These are phyloP conservation scores for Norana najaformis DNA, from an alignment of 2,888 invertebrate genomes.

Conservation along the genomic window DNA sequence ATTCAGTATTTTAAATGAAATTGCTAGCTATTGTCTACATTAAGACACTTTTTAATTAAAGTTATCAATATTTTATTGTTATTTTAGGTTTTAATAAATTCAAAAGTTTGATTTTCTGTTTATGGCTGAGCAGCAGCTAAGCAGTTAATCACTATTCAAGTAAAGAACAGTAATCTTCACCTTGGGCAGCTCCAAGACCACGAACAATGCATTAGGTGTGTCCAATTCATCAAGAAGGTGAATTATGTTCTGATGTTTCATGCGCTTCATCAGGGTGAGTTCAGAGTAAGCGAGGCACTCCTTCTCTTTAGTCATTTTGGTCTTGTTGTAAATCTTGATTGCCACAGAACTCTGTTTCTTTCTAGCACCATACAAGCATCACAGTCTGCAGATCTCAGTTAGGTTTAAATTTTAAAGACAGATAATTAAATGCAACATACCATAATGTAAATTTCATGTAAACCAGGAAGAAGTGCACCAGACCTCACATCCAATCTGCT, in stretches of 20 bases:
- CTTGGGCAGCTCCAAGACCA: constrained; percentile 92
- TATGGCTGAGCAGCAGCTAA: too few relatives aligned
- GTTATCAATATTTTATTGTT: background rate
- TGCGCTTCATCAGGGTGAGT: constrained; percentile 84
- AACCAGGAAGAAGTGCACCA: background rate
- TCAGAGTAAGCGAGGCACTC: constrained; percentile 79
- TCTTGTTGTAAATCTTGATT: constrained; percentile 93
- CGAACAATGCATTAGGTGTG: constrained; percentile 82
- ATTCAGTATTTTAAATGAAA: background rate
- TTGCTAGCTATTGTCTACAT: background rate
- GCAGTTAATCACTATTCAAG: too few relatives aligned
- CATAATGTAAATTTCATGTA: background rate
- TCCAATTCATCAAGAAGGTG: constrained; percentile 87
- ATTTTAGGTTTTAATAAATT: background rate
- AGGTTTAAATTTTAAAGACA: background rate
- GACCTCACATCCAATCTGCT: too few relatives aligned
- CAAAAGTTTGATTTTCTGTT: background rate
- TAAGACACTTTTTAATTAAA: background rate
- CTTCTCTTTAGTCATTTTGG: constrained; percentile 79
- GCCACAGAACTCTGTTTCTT: constrained; percentile 65
- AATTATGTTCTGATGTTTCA: constrained; percentile 91
- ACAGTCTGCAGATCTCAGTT: too few relatives aligned
- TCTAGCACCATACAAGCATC: constrained; percentile 19
- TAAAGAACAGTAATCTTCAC: constrained; percentile 68
- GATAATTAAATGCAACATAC: background rate